A percentile compares a stretch with the other conserved stretches of the same genome.
Evolutionary conservation across 23 tunicate genomes (phyloP).

Genomic region (Styela plicata): DNA sequence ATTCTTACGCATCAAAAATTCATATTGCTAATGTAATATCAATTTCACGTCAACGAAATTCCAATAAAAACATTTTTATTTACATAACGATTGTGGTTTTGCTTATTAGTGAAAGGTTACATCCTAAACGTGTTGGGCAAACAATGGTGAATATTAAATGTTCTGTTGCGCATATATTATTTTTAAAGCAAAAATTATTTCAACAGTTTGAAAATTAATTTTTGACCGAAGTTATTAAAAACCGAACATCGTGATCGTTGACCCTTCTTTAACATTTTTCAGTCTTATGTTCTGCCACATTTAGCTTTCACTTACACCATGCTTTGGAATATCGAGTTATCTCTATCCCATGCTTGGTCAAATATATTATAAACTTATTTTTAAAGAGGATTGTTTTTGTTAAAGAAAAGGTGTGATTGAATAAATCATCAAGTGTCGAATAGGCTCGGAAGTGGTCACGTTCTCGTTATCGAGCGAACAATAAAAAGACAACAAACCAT

Average conservation of each 20-base stretch:
- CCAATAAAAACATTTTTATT: too few species aligned
- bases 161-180: too few species aligned
- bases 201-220: neutral
- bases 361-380: too few species aligned
- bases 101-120: neutral
- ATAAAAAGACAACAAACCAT: neutral
- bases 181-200: neutral
- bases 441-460: neutral
- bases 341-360: too few species aligned
- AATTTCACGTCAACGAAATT: too few species aligned
- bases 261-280: too few species aligned
- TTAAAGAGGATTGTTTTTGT: too few species aligned
- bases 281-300: too few species aligned
- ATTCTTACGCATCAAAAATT: too few species aligned
- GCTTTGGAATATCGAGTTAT: too few species aligned
- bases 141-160: neutral
- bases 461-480: neutral
- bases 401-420: neutral
- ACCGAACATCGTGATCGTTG: neutral
- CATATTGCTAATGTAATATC: too few species aligned
- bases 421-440: neutral
- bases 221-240: neutral
- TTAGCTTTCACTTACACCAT: too few species aligned
- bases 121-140: neutral
- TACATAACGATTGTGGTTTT: neutral